phyloP scores from a whole-genome alignment of 1,140 invertebrate species.

The Cotesia vestalis region DNA sequence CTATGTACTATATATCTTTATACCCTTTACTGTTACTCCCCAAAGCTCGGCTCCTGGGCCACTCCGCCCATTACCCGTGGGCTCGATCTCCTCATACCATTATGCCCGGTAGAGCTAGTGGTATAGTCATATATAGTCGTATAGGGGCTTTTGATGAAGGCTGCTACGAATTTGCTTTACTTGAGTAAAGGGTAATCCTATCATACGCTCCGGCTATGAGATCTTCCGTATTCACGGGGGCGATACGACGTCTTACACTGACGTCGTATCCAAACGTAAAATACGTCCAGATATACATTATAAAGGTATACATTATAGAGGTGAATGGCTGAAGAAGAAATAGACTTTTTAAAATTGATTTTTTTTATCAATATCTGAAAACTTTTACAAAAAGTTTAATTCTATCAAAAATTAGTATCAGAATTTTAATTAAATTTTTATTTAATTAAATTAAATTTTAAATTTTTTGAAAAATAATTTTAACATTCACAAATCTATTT shows the following conservation, averaged over 20 bases:
- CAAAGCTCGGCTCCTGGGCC: slow-evolving; percentile 1
- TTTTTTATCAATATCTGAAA: too few relatives aligned
- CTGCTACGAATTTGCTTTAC: slow-evolving; percentile 63
- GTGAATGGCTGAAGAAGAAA: neutral
- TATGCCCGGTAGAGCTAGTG: slow-evolving; percentile 48
- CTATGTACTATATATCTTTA: slow-evolving; percentile 30
- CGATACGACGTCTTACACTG: slow-evolving; percentile 17
- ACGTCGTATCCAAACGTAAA: slow-evolving; percentile 9
- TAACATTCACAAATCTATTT: too few relatives aligned
- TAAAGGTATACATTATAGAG: neutral
- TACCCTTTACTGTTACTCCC: slow-evolving; percentile 23
- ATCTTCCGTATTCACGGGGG: slow-evolving; percentile 54
- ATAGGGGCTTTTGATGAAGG: slow-evolving; percentile 66
- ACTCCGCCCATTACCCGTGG: slow-evolving; percentile 19
- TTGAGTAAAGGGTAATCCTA: slow-evolving; percentile 68
- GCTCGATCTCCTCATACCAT: slow-evolving; percentile 8
- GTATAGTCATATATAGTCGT: too few relatives aligned
- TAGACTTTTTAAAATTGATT: too few relatives aligned
- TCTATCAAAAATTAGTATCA: too few relatives aligned
- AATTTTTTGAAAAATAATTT: too few relatives aligned
- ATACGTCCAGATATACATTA: too few relatives aligned
- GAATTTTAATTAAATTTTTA: too few relatives aligned
- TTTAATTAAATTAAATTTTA: too few relatives aligned
- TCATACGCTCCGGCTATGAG: slow-evolving; percentile 63
- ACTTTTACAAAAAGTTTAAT: too few relatives aligned